Conservation (phyloP, 2,113 vertebrate species). For the Gavialis gangeticus region DNA sequence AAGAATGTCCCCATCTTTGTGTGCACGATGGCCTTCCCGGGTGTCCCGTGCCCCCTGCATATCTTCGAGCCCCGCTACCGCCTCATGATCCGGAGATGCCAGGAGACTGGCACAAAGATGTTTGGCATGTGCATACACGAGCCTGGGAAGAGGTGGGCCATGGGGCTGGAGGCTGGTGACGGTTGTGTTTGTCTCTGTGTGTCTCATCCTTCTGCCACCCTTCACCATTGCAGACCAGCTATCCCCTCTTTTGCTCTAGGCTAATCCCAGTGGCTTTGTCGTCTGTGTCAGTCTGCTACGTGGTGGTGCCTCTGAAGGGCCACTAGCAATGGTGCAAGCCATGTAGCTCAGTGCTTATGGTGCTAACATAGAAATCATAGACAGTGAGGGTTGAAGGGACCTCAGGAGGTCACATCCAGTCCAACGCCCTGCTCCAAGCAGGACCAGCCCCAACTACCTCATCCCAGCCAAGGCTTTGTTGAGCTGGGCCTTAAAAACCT, state of each 20-base stretch:
- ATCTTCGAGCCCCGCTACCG: slow-evolving; percentile 93
- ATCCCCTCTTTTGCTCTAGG: background rate
- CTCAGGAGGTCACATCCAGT: background rate
- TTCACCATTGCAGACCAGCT: background rate
- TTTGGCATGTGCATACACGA: slow-evolving; percentile 94
- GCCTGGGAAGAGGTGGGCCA: slow-evolving; percentile 86
- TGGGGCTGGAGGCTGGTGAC: no score
- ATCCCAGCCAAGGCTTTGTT: no score
- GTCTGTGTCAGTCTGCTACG: background rate
- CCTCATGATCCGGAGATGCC: slow-evolving; percentile 93
- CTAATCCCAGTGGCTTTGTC: background rate
- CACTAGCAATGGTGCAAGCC: no score
- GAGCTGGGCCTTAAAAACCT: no score
- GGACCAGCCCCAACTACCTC: no score
- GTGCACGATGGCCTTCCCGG: slow-evolving; percentile 91
- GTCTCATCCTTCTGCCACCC: background rate
- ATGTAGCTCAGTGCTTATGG: background rate
- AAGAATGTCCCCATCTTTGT: slow-evolving; percentile 92
- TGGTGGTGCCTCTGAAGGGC: no score
- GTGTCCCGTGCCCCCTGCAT: slow-evolving; percentile 88
- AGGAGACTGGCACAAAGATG: slow-evolving; percentile 90
- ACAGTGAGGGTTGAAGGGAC: background rate
- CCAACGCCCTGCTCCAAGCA: no score
- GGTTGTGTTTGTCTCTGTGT: background rate
- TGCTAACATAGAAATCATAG: background rate